phyloP scores from a whole-genome alignment of 1,140 invertebrate genomes.

The Holotrichia oblita region DNA sequence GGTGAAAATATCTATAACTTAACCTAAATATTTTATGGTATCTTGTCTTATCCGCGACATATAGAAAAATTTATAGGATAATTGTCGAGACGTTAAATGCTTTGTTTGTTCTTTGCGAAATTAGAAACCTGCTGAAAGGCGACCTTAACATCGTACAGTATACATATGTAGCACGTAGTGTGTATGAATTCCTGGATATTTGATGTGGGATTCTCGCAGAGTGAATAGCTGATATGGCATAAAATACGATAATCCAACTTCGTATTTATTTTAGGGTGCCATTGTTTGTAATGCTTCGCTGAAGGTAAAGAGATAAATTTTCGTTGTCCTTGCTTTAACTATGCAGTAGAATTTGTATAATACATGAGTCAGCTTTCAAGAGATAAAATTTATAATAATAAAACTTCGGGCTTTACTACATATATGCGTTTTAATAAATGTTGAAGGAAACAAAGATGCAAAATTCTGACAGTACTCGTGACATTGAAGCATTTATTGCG shows the following conservation, averaged over 20 bases:
- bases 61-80: slow-evolving; percentile 11
- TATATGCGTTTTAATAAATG: too few species aligned
- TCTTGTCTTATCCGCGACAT: slow-evolving; percentile 6
- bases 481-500: too few species aligned
- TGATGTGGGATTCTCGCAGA: not conserved
- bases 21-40: not conserved
- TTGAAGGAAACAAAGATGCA: too few species aligned
- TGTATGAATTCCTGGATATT: not conserved
- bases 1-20: not conserved
- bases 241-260: slow-evolving; percentile 9
- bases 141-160: not conserved
- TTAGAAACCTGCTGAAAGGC: slow-evolving; percentile 9
- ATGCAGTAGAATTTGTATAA: not conserved
- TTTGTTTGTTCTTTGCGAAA: slow-evolving; percentile 19
- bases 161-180: not conserved
- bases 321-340: not conserved
- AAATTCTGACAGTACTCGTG: too few species aligned
- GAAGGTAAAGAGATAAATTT: not conserved
- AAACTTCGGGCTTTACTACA: too few species aligned
- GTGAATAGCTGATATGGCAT: not conserved
- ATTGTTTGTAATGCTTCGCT: not conserved
- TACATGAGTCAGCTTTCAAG: too few species aligned
- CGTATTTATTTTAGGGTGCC: slow-evolving; percentile 9
- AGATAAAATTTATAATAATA: too few species aligned
- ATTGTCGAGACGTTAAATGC: not conserved